Evolutionary conservation across 2,888 invertebrate genomes (phyloP), one percentile per base, ranked within the genome.

Genomic region (Drosophila paranaensis): DNA sequence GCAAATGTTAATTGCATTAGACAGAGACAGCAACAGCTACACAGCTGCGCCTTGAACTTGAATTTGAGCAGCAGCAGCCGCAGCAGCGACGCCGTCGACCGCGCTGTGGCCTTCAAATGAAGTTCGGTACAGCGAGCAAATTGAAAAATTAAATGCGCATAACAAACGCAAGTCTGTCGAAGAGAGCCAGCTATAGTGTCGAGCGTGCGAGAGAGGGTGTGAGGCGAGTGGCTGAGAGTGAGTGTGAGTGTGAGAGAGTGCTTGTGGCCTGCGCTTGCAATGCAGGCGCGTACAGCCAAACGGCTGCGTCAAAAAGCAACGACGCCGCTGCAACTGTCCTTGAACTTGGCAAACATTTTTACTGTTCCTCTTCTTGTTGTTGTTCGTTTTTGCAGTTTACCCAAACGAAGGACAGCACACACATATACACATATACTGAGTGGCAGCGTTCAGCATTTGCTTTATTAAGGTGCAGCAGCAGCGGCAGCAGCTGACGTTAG

Each of bases 301-400:
- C 82, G 60, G 66, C 64, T 54, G 81, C 88, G 82, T 89, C 89
- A 77, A 89, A 79, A 81, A 71, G 67, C 69, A 77, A 68, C 87
- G 76, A 55, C 55, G 72, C 60, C 48, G 72, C 60, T 83, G 83
- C 84, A 70, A 79, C 85, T 90, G 89, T 90, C 87, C 87, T 87
- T 90, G 90, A 87, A 87, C 89, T 87, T 89, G 88, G 69, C 63
- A 80, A 81, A 88, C 40, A 66, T 55, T 69, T 64, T 57, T 20
- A 2, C 20, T 1, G 20, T 20, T 20, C 20, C 2, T 20, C 20
- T 20, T 20, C 2, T 27, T 67, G 9, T 14, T 48, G 5, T 10
- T 48, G 30, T 37, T 58, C 46, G 53, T 66, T 70, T 20, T 40
- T 66, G 48, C 57, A 54, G 60, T 27, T 56, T 54, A 58, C 33